A percentile compares a stretch with the other conserved stretches of the same genome.
Conservation (phyloP, 2,797 vertebrate species). For the Capromys pilorides region DNA sequence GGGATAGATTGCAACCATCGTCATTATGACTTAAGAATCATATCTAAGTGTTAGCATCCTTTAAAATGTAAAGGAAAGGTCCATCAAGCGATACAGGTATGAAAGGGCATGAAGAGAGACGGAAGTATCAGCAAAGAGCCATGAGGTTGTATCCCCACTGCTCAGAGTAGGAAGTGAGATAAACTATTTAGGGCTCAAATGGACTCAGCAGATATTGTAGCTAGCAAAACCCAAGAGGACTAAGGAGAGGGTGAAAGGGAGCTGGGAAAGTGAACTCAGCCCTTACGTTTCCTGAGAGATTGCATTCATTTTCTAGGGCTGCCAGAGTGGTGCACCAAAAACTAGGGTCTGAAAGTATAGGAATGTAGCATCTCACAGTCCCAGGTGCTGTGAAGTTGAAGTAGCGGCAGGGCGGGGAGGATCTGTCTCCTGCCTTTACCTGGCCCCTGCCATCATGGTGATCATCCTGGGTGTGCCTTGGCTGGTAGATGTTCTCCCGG, state of each 20-base stretch:
- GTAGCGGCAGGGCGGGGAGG: neutral
- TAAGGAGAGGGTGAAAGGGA: neutral
- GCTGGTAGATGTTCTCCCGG: neutral
- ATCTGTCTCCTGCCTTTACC: neutral
- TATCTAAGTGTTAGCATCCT: neutral
- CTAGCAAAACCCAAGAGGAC: neutral
- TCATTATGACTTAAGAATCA: neutral
- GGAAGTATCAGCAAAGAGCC: too few relatives aligned
- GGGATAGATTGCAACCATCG: neutral
- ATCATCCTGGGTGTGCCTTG: neutral
- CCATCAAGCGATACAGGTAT: neutral
- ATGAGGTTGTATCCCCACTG: neutral
- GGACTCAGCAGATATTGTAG: neutral
- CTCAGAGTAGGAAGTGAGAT: neutral
- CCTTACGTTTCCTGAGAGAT: neutral
- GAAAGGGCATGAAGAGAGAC: neutral
- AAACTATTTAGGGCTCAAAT: neutral
- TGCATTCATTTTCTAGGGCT: neutral
- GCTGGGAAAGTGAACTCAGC: neutral
- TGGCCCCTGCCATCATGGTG: too few relatives aligned
- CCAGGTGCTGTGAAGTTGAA: neutral
- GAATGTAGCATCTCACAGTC: too few relatives aligned
- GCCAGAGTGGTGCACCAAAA: neutral
- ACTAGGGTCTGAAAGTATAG: neutral
- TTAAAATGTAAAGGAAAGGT: neutral